Evolutionary conservation across 2,888 invertebrate species (phyloP).

Genomic region (Cryptosula pallasiana): DNA sequence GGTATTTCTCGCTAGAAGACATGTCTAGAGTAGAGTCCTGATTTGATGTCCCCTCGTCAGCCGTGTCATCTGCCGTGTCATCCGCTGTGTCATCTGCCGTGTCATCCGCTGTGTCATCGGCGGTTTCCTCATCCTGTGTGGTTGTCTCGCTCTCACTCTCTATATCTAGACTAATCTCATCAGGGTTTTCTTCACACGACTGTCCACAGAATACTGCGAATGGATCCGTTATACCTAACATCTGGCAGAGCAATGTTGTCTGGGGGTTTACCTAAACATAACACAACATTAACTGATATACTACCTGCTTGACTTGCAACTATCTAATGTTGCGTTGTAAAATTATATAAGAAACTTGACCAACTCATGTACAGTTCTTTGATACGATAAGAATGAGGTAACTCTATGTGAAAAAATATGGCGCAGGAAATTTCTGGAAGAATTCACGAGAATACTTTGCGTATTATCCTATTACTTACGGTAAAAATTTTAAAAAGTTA

Average conservation of each 20-base stretch:
- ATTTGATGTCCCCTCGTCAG: neutral
- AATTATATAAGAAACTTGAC: no score
- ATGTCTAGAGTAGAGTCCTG: neutral
- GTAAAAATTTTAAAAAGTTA: no score
- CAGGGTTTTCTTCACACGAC: conserved; percentile 30
- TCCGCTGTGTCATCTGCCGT: neutral
- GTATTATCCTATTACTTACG: no score
- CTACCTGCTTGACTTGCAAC: no score
- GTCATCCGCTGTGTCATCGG: neutral
- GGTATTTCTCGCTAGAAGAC: conserved; percentile 4
- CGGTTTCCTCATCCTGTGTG: neutral
- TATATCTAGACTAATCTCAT: conserved; percentile 32
- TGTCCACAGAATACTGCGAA: conserved; percentile 40
- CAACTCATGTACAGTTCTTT: no score
- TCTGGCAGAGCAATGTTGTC: conserved; percentile 56
- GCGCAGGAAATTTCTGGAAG: no score
- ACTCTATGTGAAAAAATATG: no score
- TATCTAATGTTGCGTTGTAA: no score
- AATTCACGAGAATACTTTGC: no score
- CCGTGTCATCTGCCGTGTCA: neutral
- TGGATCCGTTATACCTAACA: conserved; percentile 73
- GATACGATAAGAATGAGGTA: no score
- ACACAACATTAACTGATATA: neutral
- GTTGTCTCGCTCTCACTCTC: neutral
- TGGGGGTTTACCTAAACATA: conserved; percentile 54